A percentile compares a stretch with the other conserved stretches of the same genome.
phyloP scores from a whole-genome alignment of 2,797 vertebrate species.

The Pangasius larnaudii region DNA sequence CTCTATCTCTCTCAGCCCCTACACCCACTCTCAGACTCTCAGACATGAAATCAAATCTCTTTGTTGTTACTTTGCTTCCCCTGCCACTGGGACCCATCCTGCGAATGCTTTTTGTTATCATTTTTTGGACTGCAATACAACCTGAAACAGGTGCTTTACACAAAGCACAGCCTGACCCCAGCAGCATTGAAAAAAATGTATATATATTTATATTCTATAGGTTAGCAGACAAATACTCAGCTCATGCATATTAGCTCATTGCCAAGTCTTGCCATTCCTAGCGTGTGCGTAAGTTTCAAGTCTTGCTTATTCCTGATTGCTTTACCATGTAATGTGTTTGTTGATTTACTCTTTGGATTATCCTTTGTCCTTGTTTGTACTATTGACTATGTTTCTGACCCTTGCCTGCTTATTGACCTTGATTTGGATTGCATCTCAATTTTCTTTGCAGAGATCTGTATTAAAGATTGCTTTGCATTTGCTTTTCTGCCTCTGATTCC shows the following conservation, averaged over 20 bases:
- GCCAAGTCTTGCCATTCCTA: neutral
- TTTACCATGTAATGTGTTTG: neutral
- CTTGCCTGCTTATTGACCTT: neutral
- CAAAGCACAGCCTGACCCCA: neutral
- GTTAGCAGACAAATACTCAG: neutral
- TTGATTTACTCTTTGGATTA: constrained; percentile 25
- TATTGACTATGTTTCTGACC: neutral
- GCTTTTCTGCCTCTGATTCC: neutral
- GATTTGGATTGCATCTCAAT: neutral
- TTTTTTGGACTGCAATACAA: neutral
- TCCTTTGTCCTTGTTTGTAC: neutral
- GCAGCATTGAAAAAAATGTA: neutral
- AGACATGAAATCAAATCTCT: constrained; percentile 4
- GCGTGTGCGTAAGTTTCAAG: neutral
- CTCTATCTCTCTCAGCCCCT: neutral
- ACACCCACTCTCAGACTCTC: neutral
- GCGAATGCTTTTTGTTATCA: neutral
- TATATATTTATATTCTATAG: neutral
- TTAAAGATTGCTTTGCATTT: neutral
- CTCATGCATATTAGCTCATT: neutral
- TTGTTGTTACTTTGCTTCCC: neutral
- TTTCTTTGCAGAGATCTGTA: neutral
- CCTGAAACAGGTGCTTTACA: neutral
- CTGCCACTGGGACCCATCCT: neutral
- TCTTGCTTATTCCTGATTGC: neutral